These are phyloP conservation scores for Chrysomela aeneicollis DNA, from an alignment of 2,888 invertebrate species.

Conservation along the genomic window DNA sequence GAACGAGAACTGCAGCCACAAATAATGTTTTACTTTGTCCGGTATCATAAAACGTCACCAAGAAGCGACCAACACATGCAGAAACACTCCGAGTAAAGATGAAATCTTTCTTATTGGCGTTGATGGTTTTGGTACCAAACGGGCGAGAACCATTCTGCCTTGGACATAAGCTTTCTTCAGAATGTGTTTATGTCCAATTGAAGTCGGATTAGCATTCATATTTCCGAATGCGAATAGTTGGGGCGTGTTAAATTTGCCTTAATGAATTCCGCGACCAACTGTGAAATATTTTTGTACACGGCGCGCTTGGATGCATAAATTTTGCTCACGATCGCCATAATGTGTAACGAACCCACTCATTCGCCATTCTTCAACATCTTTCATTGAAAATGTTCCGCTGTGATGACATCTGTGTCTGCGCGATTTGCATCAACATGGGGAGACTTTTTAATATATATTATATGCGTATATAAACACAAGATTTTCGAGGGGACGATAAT, in stretches of 20 bases:
- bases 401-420: not conserved
- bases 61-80: not conserved
- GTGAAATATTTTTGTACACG: conserved; percentile 55
- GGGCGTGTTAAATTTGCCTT: conserved; percentile 56
- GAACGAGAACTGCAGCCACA: not conserved
- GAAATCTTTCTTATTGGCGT: not conserved
- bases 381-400: not conserved
- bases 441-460: too few relatives aligned
- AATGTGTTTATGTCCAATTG: conserved; percentile 42
- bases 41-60: not conserved
- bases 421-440: not conserved
- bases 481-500: too few relatives aligned
- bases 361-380: not conserved
- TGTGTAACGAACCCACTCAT: not conserved
- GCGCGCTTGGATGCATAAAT: conserved; percentile 51
- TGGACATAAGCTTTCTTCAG: conserved; percentile 23
- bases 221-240: conserved; percentile 55
- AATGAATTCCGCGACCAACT: conserved; percentile 57
- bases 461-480: too few relatives aligned
- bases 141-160: not conserved
- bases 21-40: not conserved
- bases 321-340: conserved; percentile 43
- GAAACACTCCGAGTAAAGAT: not conserved
- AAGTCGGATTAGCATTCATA: conserved; percentile 53
- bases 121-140: not conserved